Evolutionary conservation across 1,140 invertebrate species (phyloP).

Genomic region (Goniozus legneri): DNA sequence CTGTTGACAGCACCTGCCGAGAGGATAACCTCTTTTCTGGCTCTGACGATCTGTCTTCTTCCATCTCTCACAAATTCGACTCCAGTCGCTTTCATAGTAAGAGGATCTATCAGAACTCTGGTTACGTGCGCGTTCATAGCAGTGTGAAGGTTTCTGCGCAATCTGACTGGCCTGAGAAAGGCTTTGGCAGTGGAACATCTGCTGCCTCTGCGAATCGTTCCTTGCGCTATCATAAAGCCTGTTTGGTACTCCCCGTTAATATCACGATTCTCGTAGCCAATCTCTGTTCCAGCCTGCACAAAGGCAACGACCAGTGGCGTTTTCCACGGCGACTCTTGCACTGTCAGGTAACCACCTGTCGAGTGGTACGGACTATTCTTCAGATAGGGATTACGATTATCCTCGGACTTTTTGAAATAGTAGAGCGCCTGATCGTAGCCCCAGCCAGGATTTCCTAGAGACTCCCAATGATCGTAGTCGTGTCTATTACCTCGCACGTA

Average conservation of each 20-base stretch:
- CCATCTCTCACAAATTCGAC: slow-evolving; percentile 75
- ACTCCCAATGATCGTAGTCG: slow-evolving; percentile 91
- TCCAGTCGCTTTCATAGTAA: slow-evolving; percentile 68
- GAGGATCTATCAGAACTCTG: slow-evolving; percentile 67
- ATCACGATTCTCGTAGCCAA: slow-evolving; percentile 84
- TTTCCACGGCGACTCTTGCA: slow-evolving; percentile 80
- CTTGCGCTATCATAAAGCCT: slow-evolving; percentile 87
- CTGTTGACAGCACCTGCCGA: slow-evolving; percentile 78
- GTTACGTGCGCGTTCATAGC: slow-evolving; percentile 75
- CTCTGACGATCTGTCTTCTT: slow-evolving; percentile 61
- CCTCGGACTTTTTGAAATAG: slow-evolving; percentile 90
- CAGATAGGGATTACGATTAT: slow-evolving; percentile 81
- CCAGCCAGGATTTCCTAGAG: slow-evolving; percentile 83
- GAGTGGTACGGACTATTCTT: slow-evolving; percentile 68
- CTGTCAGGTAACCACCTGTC: slow-evolving; percentile 72
- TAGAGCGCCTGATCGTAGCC: slow-evolving; percentile 80
- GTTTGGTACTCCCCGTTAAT: slow-evolving; percentile 81
- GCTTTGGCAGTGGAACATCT: slow-evolving; percentile 89
- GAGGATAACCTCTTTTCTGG: slow-evolving; percentile 73
- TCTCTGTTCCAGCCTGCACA: slow-evolving; percentile 79
- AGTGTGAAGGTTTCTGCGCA: slow-evolving; percentile 75
- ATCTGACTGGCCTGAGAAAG: slow-evolving; percentile 75
- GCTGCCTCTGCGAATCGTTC: slow-evolving; percentile 78
- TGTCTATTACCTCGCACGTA: slow-evolving; percentile 81
- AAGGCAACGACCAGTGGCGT: slow-evolving; percentile 78